Evolutionary conservation across 2,113 vertebrate genomes (phyloP), one percentile per base, ranked within the genome.

Genomic region (Neolamprologus brichardi): DNA sequence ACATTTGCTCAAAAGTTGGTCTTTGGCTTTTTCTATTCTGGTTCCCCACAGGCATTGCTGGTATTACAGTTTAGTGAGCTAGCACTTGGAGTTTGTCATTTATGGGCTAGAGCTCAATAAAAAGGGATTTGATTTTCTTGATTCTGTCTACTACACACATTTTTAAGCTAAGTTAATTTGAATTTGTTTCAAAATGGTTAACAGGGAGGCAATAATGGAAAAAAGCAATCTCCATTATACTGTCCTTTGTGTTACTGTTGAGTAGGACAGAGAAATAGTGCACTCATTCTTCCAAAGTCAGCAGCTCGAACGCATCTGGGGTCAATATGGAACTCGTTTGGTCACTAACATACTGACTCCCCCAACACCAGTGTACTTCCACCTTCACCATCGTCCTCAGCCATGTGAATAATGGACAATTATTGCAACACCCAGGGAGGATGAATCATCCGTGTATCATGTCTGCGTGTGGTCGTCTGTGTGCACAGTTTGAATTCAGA

Each of bases 371-470:
- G 89, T 20, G 14, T 11, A 2, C 80, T 56, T 80, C 79, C 62
- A 87, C 60, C 70, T 44, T 85, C 79, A 87, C 84, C 79, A 82
- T 11, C 37, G 82, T 86, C 89, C 82, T 85, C 81, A 67, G 37
- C 89, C 70, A 88, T 67, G 28, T 93, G 90, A 88, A 88, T 92
- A 94, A 94, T 83, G 85, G 81, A 87, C 79, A 52, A 88, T 93
- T 92, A 88, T 91, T 81, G 56, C 72, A 81, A 79, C 82, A 32
- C 92, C 84, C 70, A 3, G 89, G 93, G 93, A 83, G 17, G 8
- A 79, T 92, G 92, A 95, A 80, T 95, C 94, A 94, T 81, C 60
- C 10, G 14, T 77, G 81, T 90, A 92, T 94, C 87, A 90, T 93
- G 92, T 84, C 90, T 94, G 91, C 28, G 62, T 94, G 93, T 92